phyloP scores from a whole-genome alignment of 1,140 invertebrate genomes.

The Anadara kagoshimensis region DNA sequence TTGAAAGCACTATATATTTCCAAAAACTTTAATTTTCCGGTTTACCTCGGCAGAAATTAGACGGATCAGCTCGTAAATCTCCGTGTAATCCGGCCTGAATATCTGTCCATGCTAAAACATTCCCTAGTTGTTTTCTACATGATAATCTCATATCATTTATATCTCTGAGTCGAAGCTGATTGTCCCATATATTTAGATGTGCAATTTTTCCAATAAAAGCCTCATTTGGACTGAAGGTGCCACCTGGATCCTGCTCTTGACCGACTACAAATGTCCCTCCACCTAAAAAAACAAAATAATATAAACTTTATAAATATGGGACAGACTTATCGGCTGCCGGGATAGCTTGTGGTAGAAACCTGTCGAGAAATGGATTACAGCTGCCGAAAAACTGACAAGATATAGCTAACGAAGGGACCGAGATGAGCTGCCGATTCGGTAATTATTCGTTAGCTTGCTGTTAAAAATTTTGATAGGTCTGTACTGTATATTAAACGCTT shows the following conservation, averaged over 20 bases:
- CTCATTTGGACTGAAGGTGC: constrained; percentile 80
- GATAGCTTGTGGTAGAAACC: too few relatives aligned
- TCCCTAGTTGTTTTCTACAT: constrained; percentile 76
- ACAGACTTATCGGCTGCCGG: too few relatives aligned
- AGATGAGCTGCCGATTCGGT: too few relatives aligned
- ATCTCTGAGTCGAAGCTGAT: constrained; percentile 70
- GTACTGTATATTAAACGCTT: too few relatives aligned
- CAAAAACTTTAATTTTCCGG: too few relatives aligned
- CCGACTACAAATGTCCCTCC: constrained; percentile 80
- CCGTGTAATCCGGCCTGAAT: constrained; percentile 77
- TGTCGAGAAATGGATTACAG: too few relatives aligned
- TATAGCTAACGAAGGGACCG: too few relatives aligned
- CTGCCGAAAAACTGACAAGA: too few relatives aligned
- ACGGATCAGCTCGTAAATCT: constrained; percentile 69
- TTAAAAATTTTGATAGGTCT: too few relatives aligned
- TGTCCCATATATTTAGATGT: constrained; percentile 80
- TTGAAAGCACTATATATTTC: too few relatives aligned
- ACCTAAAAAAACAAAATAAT: constrained; percentile 61
- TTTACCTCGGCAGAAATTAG: constrained; percentile 73
- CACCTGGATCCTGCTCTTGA: constrained; percentile 83
- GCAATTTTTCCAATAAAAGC: constrained; percentile 80
- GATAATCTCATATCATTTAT: constrained; percentile 74
- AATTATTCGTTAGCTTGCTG: too few relatives aligned
- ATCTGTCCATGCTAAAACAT: constrained; percentile 80
- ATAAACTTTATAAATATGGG: background rate